A percentile compares a stretch with the other conserved stretches of the same genome.
Evolutionary conservation across 2,113 vertebrate genomes (phyloP).

Genomic region (Glaucidium brasilianum): DNA sequence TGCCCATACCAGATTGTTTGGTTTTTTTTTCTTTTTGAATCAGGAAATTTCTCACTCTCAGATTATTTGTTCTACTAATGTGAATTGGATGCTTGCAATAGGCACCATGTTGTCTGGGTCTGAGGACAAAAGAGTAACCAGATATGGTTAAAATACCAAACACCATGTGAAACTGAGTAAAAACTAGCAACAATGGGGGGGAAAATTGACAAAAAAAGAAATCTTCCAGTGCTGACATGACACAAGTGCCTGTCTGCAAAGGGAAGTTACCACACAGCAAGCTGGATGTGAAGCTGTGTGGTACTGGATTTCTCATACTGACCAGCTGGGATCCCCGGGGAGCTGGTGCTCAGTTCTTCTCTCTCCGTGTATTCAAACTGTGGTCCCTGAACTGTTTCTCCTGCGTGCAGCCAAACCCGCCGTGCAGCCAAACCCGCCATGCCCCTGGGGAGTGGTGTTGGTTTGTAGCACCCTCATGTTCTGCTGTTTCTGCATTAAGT

Average conservation of each 20-base stretch:
- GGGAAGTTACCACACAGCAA: not conserved
- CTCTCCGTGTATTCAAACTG: not conserved
- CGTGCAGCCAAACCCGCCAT: not conserved
- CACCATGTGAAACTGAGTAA: not conserved
- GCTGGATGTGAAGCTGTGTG: not conserved
- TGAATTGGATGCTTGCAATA: not conserved
- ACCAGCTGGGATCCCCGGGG: accelerated
- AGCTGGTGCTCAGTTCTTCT: not conserved
- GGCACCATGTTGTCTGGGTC: slow-evolving; percentile 20
- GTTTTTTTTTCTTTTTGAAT: not conserved
- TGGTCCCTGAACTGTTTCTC: not conserved
- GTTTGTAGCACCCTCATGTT: not conserved
- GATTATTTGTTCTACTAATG: not conserved
- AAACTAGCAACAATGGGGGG: not conserved
- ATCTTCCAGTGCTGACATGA: not conserved
- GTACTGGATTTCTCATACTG: not conserved
- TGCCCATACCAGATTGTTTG: not conserved
- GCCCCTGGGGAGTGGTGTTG: not conserved
- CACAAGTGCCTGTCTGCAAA: not conserved
- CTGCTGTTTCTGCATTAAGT: not conserved
- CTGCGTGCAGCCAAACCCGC: not conserved
- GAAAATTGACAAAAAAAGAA: not conserved
- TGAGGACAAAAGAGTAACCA: slow-evolving; percentile 22
- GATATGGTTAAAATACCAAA: not conserved
- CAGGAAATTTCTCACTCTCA: slow-evolving; percentile 27